Evolutionary conservation across 2,888 invertebrate species (phyloP), one percentile per base, ranked within the genome.

Genomic region (Diarsia mendica): DNA sequence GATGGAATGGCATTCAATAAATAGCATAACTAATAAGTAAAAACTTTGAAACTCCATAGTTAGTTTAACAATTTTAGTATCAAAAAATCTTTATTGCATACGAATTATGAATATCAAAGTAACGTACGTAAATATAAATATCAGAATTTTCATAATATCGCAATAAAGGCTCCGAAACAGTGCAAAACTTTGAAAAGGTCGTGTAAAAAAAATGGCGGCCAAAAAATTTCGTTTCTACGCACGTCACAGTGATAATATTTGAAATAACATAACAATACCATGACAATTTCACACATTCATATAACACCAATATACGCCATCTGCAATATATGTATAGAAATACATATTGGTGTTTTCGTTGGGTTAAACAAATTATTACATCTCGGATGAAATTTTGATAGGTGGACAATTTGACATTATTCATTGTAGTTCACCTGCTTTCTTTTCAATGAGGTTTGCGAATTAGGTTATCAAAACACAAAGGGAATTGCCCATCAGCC

Each of bases 71-170:
- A 46, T 70, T 63, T 70, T 13, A n/a, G 33, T 69, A 65, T 55
- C 60, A n/a, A n/a, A n/a, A 60, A 77, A 60, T 70, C 69, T 71
- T 72, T 71, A 64, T 63, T 77, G 13, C 46, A 39, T 67, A 33
- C 15, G n/a, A 11, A 18, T 33, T 72, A 63, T 77, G 68, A 72
- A 79, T 66, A 77, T 64, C 44, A 76, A 71, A 73, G n/a, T 53
- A 77, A 72, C 61, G 61, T 15, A 48, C 51, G 77, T 13, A 75
- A 77, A 72, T 64, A 65, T 15, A 51, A 55, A 80, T 13, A 77
- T 46, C 63, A 10, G 39, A 69, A 72, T 77, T 70, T 75, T 71
- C 64, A 65, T 77, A 69, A 77, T 69, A 77, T 67, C 51, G 55
- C 51, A 44, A 67, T 72, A 72, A 51, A 33, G 51, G 39, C 20